Evolutionary conservation across 92 coral and sea anemone species (phyloP), one percentile per base, ranked within the genome.

Genomic region (Phenganax stokvisi): DNA sequence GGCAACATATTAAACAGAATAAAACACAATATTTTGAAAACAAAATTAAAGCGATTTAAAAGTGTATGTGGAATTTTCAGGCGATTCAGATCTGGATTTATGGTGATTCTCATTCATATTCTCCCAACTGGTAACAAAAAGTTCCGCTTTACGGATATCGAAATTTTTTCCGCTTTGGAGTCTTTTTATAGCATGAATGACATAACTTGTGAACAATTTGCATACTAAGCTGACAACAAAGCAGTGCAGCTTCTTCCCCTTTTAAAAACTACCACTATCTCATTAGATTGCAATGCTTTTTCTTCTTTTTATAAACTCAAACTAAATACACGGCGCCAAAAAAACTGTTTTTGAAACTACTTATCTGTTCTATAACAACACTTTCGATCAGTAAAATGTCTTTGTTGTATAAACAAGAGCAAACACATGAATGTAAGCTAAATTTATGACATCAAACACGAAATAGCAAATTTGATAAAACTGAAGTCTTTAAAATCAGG

Each of bases 151-250:
- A 68, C 52, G 73, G 73, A 37, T 37, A 37, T 37, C 47, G 47
- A 64, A 64, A 68, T 68, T 68, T 68, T 68, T 68, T 68, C 73
- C 73, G 73, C 73, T 68, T 68, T 68, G 8, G 52, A 68, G 51
- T 68, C 31, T 68, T 68, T 68, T 68, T 37, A 37, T 68, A 53
- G 73, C 7, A 10, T 12, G 73, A 64, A 64, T 64, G 70, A 64
- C 73, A 25, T 68, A 51, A 68, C 47, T 17, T 30, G 29, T 0
- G 53, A 68, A 28, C 13, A 29, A 68, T 68, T 68, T 68, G 16
- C 25, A 64, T 64, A 2, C 70, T 44, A 13, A 59, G 20, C 47
- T 59, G 20, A 59, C 65, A 59, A 59, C 12, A 10, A 64, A 8
- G 30, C 3, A 1, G 31, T 0, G 30, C 27, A 64, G 27, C 12